Conservation (phyloP, 2,113 vertebrate species). For the Ceratotherium simum region DNA sequence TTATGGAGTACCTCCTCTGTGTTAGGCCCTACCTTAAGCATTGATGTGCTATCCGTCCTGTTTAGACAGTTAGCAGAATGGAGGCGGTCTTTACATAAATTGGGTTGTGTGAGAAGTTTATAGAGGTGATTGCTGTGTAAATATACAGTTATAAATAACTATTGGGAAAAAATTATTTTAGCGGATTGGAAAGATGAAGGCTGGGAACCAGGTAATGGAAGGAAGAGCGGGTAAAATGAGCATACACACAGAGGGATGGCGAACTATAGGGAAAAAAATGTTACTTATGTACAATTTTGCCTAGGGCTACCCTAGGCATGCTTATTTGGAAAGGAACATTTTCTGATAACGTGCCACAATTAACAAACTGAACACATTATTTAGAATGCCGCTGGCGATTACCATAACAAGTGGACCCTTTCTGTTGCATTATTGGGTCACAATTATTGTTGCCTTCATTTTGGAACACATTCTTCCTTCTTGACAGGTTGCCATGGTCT, state of each 20-base stretch:
- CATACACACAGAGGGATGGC: neutral
- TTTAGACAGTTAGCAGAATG: neutral
- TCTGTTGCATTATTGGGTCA: conserved; percentile 14
- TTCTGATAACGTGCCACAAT: conserved; percentile 44
- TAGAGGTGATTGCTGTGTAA: neutral
- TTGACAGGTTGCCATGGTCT: neutral
- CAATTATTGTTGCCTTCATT: conserved; percentile 45
- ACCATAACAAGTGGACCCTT: neutral
- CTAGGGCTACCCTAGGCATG: neutral
- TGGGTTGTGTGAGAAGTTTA: neutral
- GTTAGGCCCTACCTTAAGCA: neutral
- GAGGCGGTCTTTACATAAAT: neutral
- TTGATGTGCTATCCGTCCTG: neutral
- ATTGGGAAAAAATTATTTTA: conserved; percentile 15
- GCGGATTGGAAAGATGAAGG: conserved; percentile 15
- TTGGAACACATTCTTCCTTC: conserved; percentile 14
- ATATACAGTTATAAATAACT: conserved; percentile 45
- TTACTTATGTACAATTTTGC: conserved; percentile 33
- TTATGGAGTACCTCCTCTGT: neutral
- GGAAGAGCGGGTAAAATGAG: conserved; percentile 46
- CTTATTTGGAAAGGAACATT: conserved; percentile 51
- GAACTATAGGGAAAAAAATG: neutral
- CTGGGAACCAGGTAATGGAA: conserved; percentile 27
- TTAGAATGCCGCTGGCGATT: conserved; percentile 19
- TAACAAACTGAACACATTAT: conserved; percentile 27